phyloP scores from a whole-genome alignment of 2,888 invertebrate genomes.

The Philereme vetulata region DNA sequence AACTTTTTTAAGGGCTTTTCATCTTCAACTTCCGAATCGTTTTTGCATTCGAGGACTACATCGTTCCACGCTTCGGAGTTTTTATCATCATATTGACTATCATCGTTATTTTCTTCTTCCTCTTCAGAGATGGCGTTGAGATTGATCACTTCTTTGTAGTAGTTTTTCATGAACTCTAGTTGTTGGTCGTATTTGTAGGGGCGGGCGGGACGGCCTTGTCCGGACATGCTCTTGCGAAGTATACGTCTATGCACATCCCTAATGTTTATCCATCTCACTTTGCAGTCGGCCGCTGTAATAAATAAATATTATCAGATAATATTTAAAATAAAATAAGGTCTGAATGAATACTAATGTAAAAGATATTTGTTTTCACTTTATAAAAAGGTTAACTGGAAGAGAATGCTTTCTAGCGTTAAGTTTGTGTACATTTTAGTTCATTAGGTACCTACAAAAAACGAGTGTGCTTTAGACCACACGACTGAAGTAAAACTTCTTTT shows the following conservation, averaged over 20 bases:
- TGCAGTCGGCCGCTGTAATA: constrained; percentile 70
- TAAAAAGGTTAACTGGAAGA: too few species aligned
- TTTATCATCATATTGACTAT: constrained; percentile 6
- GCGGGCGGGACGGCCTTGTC: constrained; percentile 45
- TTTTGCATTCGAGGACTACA: constrained; percentile 38
- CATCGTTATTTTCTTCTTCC: constrained; percentile 47
- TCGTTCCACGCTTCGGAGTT: constrained; percentile 31
- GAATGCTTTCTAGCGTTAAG: too few species aligned
- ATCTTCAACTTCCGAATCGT: constrained; percentile 50
- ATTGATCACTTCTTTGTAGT: constrained; percentile 62
- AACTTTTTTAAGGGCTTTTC: constrained; percentile 36
- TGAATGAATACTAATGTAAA: too few species aligned
- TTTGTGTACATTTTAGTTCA: too few species aligned
- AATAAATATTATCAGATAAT: too few species aligned
- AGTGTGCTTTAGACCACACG: too few species aligned
- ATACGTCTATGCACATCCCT: constrained; percentile 73
- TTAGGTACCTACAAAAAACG: too few species aligned
- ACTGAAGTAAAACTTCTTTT: too few species aligned
- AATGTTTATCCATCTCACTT: constrained; percentile 76
- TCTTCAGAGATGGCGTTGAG: constrained; percentile 44
- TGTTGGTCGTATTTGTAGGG: constrained; percentile 71
- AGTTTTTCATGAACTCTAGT: constrained; percentile 65
- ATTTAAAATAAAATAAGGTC: too few species aligned
- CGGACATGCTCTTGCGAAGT: constrained; percentile 53
- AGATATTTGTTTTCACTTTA: too few species aligned